A percentile compares a stretch with the other conserved stretches of the same genome.
Evolutionary conservation across 2,113 vertebrate genomes (phyloP).

Genomic region (Hippocampus mohnikei): DNA sequence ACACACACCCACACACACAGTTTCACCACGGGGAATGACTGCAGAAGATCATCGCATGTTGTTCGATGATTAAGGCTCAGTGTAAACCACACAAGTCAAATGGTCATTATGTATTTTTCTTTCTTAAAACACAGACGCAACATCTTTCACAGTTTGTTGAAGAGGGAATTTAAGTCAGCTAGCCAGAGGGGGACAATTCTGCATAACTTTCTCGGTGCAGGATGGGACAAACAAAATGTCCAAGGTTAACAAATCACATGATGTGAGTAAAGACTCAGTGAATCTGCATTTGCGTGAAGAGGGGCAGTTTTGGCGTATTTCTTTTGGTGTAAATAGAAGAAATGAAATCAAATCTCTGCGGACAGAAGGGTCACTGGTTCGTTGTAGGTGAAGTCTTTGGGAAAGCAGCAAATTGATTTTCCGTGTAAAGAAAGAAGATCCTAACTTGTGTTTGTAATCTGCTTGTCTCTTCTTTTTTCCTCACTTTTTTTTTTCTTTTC

Average conservation of each 20-base stretch:
- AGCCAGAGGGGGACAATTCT: slow-evolving; percentile 61
- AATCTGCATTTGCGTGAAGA: not conserved
- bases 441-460: slow-evolving; percentile 91
- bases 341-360: too few species aligned
- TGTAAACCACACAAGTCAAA: not conserved
- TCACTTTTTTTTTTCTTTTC: slow-evolving; percentile 71
- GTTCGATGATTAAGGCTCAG: not conserved
- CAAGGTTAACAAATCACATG: not conserved
- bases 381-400: slow-evolving; percentile 76
- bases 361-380: not conserved
- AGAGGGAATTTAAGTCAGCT: slow-evolving; percentile 71
- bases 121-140: not conserved
- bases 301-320: not conserved
- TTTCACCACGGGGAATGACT: not conserved
- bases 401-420: slow-evolving; percentile 84
- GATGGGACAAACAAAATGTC: slow-evolving; percentile 18
- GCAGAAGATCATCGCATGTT: not conserved
- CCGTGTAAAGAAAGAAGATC: slow-evolving; percentile 78
- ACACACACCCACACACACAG: not conserved
- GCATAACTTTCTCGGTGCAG: slow-evolving; percentile 10
- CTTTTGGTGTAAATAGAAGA: too few species aligned
- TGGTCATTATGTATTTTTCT: not conserved
- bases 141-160: slow-evolving; percentile 24
- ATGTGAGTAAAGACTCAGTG: not conserved
- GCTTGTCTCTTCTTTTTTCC: slow-evolving; percentile 87